Conservation (phyloP, 2,113 vertebrate species). For the Cryptotis parvus region DNA sequence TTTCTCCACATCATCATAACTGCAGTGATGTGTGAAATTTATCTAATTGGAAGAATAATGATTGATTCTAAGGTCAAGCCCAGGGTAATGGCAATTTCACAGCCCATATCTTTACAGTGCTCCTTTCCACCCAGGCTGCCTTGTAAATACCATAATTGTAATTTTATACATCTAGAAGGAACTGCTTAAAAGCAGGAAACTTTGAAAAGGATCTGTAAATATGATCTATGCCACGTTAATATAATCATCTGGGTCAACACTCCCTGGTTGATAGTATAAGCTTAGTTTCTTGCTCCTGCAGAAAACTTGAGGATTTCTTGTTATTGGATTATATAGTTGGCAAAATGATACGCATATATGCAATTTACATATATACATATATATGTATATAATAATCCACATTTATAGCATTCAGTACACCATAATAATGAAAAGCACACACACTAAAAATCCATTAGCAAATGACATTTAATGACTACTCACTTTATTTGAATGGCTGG, state of each 20-base stretch:
- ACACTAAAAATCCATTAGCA: conserved; percentile 39
- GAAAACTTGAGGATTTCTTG: neutral
- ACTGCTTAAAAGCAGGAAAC: neutral
- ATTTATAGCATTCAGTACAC: neutral
- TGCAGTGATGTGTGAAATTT: conserved; percentile 18
- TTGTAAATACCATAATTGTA: neutral
- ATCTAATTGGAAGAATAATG: conserved; percentile 46
- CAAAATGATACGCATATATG: neutral
- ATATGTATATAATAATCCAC: neutral
- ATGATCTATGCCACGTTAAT: neutral
- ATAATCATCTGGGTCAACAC: neutral
- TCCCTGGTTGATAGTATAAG: neutral
- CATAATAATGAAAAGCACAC: conserved; percentile 3
- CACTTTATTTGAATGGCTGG: neutral
- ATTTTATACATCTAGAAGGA: neutral
- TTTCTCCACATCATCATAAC: neutral
- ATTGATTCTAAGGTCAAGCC: neutral
- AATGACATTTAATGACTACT: conserved; percentile 19
- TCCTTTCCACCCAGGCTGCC: neutral
- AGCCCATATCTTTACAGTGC: neutral
- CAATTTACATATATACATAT: neutral
- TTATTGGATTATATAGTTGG: neutral
- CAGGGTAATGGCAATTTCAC: conserved; percentile 48
- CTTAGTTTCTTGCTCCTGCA: neutral
- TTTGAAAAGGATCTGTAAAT: neutral